Evolutionary conservation across 2,797 vertebrate genomes (phyloP).

Genomic region (Phoebastria nigripes): DNA sequence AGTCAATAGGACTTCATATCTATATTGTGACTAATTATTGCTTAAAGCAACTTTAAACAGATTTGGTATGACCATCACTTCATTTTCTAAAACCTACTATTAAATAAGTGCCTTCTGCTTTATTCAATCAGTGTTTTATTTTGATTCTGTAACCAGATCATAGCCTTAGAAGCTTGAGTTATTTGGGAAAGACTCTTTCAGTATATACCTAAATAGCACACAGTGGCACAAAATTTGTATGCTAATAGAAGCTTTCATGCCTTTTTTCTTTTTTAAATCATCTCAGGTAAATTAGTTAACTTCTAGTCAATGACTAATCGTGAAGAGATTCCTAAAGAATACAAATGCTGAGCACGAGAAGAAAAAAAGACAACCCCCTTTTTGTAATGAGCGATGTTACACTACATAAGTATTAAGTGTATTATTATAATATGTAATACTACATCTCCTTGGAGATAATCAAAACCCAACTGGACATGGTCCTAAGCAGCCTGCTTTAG

Average conservation of each 20-base stretch:
- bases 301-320: not conserved
- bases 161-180: conserved; percentile 23
- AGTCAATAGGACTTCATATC: not conserved
- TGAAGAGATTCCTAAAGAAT: not conserved
- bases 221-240: not conserved
- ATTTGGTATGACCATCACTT: conserved; percentile 14
- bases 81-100: conserved; percentile 10
- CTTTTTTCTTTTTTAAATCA: not conserved
- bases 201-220: not conserved
- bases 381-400: not conserved
- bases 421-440: not conserved
- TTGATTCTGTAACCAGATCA: not conserved
- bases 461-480: not conserved
- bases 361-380: not conserved
- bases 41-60: conserved; percentile 25
- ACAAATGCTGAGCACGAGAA: not conserved
- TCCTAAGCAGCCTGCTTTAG: not conserved
- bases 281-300: conserved; percentile 38
- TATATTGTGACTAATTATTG: conserved; percentile 12
- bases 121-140: conserved; percentile 29
- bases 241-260: not conserved
- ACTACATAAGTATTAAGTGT: not conserved
- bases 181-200: not conserved
- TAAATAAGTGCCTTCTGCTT: conserved; percentile 67
- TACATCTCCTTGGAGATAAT: not conserved